These are phyloP conservation scores for Temnothorax ravouxi DNA, from an alignment of 2,888 invertebrate genomes.

Conservation along the genomic window DNA sequence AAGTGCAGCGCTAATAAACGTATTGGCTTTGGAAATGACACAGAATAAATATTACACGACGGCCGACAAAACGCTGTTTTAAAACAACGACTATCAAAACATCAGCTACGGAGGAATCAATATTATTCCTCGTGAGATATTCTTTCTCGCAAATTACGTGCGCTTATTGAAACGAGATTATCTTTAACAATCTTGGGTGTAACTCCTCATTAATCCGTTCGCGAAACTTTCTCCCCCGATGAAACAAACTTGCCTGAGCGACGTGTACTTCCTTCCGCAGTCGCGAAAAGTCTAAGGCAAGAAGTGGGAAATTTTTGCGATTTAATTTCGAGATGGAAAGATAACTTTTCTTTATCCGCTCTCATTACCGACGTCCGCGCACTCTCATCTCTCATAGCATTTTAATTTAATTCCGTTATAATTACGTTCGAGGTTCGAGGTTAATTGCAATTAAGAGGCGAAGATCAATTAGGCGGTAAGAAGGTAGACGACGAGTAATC, in stretches of 20 bases:
- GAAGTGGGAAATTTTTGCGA: constrained; percentile 46
- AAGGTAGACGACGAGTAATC: constrained; percentile 53
- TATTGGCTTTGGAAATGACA: background rate
- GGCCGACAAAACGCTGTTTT: too few relatives aligned
- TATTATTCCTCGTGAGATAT: constrained; percentile 3
- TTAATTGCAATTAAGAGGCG: constrained; percentile 73
- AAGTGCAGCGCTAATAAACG: constrained; percentile 10
- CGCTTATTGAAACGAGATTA: constrained; percentile 28
- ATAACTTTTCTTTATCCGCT: constrained; percentile 55
- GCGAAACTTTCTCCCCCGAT: constrained; percentile 40
- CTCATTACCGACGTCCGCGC: constrained; percentile 48
- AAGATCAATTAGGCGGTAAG: constrained; percentile 62
- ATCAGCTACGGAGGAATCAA: background rate
- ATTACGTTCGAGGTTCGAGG: constrained; percentile 58
- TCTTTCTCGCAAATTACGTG: background rate
- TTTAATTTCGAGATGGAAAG: constrained; percentile 56
- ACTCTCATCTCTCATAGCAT: constrained; percentile 50
- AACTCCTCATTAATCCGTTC: constrained; percentile 46
- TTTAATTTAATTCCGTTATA: constrained; percentile 63
- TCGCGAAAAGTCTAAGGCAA: constrained; percentile 36
- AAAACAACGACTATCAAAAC: background rate
- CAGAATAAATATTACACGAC: background rate
- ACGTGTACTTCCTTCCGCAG: constrained; percentile 26
- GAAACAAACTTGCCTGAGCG: constrained; percentile 44
- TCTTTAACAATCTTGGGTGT: constrained; percentile 14